Evolutionary conservation across 2,113 vertebrate species (phyloP).

Genomic region (Ochotona curzoniae): DNA sequence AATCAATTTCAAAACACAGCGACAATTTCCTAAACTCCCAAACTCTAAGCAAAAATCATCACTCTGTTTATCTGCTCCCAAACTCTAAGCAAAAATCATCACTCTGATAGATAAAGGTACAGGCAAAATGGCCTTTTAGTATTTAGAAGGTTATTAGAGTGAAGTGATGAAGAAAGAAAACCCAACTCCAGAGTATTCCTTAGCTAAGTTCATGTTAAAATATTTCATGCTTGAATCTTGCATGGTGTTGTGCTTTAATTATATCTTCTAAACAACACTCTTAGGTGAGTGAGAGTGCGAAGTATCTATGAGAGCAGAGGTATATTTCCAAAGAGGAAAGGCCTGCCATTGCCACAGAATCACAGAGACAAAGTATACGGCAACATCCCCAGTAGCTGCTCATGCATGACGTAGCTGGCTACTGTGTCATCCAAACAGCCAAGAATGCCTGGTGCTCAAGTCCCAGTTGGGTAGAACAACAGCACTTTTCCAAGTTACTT

Average conservation of each 20-base stretch:
- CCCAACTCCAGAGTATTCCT: neutral
- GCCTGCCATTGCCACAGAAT: neutral
- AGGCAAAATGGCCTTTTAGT: neutral
- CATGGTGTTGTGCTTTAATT: neutral
- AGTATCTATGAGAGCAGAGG: neutral
- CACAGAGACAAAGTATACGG: neutral
- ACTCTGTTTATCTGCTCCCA: neutral
- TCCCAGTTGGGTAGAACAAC: neutral
- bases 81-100: neutral
- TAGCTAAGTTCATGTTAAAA: neutral
- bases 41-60: neutral
- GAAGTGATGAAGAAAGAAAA: neutral
- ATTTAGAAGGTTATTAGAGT: neutral
- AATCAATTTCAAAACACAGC: neutral
- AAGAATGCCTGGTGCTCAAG: neutral
- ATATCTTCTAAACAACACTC: neutral
- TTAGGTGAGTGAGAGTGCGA: too few relatives aligned
- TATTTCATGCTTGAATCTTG: neutral
- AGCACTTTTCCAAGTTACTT: neutral
- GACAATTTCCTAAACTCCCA: neutral
- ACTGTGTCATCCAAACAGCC: neutral
- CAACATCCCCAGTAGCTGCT: neutral
- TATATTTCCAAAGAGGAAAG: neutral
- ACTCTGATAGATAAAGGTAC: neutral
- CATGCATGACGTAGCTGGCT: accelerated